Base-by-base conservation (phyloP, 2,797 vertebrate species). In the Ctenosaura bakeri region DNA sequence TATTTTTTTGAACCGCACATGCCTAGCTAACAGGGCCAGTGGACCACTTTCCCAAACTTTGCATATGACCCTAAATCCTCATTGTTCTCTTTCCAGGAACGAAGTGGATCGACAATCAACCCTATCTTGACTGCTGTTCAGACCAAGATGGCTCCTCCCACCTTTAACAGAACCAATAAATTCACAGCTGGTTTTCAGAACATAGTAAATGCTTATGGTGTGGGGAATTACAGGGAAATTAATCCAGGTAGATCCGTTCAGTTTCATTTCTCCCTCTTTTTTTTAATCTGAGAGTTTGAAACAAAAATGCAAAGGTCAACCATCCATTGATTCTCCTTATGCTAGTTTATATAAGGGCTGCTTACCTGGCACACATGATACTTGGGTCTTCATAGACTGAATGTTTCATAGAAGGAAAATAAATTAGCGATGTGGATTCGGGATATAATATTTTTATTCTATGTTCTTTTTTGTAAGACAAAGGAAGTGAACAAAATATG, bases 121-220 rank as follows among this genome's bases (percentile, higher is more conserved):
- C 97, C 98, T 32, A 98, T 98, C 91, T 93, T 98, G 92, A 98
- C 97, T 0, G 86, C 96, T 12, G 50, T 98, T 83, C 95, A 97
- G 7, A 96, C 97, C 22, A 97, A 91, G 91, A 94, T 97, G 90
- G 95, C 96, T 76, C 98, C 98, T 62, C 98, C 98, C 66, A 98
- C 98, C 3, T 98, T 98, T 93, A 98, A 98, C 85, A 97, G 98
- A 89, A 98, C 97, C 90, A 98, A 98, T 90, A 98, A 98, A 50
- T 98, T 98, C 94, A 98, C 98, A 59, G 95, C 96, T 42, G 98
- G 98, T n/a, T 98, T 98, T 94, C 98, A 98, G 96, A 97, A 96
- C 89, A 98, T 98, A 0, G 97, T 98, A 0, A 97, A 98, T 86
- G 97, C 98, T 0, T 98, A 98, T 0, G 98, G 98, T 0, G 96